Conservation (phyloP, 2,888 invertebrate genomes). For the Volucella bombylans region DNA sequence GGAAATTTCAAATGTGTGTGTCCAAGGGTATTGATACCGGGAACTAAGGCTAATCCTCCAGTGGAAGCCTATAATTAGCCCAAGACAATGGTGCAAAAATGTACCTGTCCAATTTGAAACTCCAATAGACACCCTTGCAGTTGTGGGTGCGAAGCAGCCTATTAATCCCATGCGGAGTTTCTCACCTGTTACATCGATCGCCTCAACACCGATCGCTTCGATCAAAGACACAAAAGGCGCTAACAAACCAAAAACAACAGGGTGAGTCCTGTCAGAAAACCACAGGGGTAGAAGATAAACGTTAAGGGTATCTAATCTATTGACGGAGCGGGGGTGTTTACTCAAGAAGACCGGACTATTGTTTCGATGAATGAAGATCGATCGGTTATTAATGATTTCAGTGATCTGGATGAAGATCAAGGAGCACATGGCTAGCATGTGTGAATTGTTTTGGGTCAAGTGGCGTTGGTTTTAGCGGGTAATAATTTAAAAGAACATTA, state of each 20-base stretch:
- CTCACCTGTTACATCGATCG: constrained; percentile 64
- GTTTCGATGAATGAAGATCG: constrained; percentile 70
- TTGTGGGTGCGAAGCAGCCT: constrained; percentile 65
- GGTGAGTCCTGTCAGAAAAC: constrained; percentile 50
- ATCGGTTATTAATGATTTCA: constrained; percentile 72
- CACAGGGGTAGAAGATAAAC: constrained; percentile 52
- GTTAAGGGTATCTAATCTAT: constrained; percentile 9
- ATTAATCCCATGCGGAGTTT: constrained; percentile 69
- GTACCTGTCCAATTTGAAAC: constrained; percentile 35
- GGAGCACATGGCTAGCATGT: constrained; percentile 65
- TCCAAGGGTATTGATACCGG: constrained; percentile 44
- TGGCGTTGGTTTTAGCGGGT: constrained; percentile 43
- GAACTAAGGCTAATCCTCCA: constrained; percentile 28
- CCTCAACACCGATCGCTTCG: constrained; percentile 38
- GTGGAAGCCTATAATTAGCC: constrained; percentile 59
- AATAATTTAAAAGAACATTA: constrained; percentile 61
- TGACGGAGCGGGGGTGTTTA: constrained; percentile 56
- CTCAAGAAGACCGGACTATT: constrained; percentile 64
- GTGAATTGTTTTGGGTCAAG: constrained; percentile 73
- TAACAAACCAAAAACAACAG: constrained; percentile 60
- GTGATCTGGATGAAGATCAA: constrained; percentile 24
- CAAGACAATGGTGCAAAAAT: constrained; percentile 56
- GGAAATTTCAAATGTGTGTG: constrained; percentile 43
- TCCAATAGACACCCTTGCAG: constrained; percentile 6
- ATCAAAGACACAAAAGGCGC: constrained; percentile 70